These are phyloP conservation scores for Zaprionus gabonicus DNA, from an alignment of 1,140 invertebrate species.

Conservation along the genomic window DNA sequence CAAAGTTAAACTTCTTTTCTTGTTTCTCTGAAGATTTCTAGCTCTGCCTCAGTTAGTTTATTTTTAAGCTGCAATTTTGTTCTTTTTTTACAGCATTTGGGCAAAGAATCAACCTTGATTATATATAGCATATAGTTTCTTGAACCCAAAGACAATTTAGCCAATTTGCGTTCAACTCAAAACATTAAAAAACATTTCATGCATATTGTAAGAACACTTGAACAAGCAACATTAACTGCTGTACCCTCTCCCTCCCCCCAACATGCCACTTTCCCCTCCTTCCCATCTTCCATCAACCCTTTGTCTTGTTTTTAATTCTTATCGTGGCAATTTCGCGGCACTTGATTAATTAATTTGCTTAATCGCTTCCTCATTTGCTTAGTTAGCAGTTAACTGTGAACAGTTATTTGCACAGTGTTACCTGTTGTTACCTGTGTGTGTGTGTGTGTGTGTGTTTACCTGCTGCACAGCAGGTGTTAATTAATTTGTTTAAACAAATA, in stretches of 20 bases:
- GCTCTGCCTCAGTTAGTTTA: too few species aligned
- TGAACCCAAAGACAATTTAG: neutral
- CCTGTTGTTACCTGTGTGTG: neutral
- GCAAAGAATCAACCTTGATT: too few species aligned
- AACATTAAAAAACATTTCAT: neutral
- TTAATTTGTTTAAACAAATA: conserved; percentile 67
- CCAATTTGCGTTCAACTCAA: neutral
- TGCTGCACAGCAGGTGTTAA: conserved; percentile 68
- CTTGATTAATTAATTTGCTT: conserved; percentile 70
- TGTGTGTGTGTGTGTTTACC: conserved; percentile 3
- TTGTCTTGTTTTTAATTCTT: conserved; percentile 8
- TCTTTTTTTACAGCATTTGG: too few species aligned
- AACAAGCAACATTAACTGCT: neutral
- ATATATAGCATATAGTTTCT: neutral
- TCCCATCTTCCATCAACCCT: neutral
- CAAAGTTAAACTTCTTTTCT: too few species aligned
- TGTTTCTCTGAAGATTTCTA: too few species aligned
- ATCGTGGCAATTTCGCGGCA: conserved; percentile 44
- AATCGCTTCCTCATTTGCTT: conserved; percentile 59
- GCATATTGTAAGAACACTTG: neutral
- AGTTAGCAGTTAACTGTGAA: conserved; percentile 44
- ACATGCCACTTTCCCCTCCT: neutral
- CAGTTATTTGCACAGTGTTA: conserved; percentile 47
- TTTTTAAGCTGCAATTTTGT: too few species aligned
- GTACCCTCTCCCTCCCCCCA: neutral